Evolutionary conservation across 2,113 vertebrate genomes (phyloP).

Genomic region (Gymnarchus niloticus): DNA sequence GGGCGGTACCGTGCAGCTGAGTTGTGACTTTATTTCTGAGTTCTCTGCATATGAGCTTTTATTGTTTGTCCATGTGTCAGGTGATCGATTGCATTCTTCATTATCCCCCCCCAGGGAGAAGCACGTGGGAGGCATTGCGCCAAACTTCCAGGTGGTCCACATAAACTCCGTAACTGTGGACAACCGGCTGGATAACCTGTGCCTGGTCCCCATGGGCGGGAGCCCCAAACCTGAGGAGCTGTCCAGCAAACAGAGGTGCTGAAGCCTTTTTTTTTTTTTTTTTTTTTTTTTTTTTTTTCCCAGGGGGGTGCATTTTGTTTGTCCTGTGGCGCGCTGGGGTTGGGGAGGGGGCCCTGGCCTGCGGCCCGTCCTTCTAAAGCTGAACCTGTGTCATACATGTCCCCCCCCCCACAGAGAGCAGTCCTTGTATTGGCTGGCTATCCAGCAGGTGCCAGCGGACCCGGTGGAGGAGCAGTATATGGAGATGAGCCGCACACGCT

Average conservation of each 20-base stretch:
- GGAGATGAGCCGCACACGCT: constrained; percentile 88
- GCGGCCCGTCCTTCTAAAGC: background rate
- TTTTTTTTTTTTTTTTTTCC: background rate
- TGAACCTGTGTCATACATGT: background rate
- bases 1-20: background rate
- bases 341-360: background rate
- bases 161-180: constrained; percentile 94
- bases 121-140: constrained; percentile 89
- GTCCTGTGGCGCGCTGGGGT: no score
- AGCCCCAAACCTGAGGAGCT: constrained; percentile 87
- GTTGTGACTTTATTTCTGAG: background rate
- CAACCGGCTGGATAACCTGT: constrained; percentile 92
- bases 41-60: background rate
- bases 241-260: constrained; percentile 92
- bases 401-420: constrained; percentile 73
- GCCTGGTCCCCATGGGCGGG: constrained; percentile 86
- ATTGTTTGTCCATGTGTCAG: background rate
- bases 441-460: constrained; percentile 94
- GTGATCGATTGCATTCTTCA: background rate
- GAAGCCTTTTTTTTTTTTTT: background rate
- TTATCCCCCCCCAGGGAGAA: constrained; percentile 74
- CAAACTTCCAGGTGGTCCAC: constrained; percentile 92
- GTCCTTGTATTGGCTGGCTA: constrained; percentile 95
- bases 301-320: background rate
- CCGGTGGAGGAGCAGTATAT: constrained; percentile 96